A percentile compares a stretch with the other conserved stretches of the same genome.
Evolutionary conservation across 2,888 invertebrate genomes (phyloP).

Genomic region (Clunio marinus): DNA sequence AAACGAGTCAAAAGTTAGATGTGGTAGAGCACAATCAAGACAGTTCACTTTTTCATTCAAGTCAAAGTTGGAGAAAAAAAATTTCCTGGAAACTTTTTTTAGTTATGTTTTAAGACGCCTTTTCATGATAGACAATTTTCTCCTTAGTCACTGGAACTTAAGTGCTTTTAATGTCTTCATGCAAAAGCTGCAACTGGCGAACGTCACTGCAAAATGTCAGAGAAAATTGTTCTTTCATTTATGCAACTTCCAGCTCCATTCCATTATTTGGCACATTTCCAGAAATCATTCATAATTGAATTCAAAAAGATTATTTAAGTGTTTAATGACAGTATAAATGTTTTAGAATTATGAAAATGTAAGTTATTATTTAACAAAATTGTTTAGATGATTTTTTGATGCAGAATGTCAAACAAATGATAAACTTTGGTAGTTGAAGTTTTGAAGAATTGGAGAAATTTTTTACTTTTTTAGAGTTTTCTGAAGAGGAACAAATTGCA

Average conservation of each 20-base stretch:
- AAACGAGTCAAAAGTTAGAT: slow-evolving; percentile 10
- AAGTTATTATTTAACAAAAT: too few relatives aligned
- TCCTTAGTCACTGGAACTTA: neutral
- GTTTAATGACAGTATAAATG: too few relatives aligned
- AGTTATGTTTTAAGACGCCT: slow-evolving; percentile 25
- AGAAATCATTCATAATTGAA: slow-evolving; percentile 28
- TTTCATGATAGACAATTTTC: slow-evolving; percentile 24
- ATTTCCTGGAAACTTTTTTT: slow-evolving; percentile 12
- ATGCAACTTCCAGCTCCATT: too few relatives aligned
- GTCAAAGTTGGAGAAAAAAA: neutral
- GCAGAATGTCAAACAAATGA: too few relatives aligned
- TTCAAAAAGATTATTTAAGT: slow-evolving; percentile 25
- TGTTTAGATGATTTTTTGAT: neutral
- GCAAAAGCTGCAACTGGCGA: neutral
- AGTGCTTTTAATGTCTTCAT: neutral
- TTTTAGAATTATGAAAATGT: too few relatives aligned
- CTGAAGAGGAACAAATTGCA: too few relatives aligned
- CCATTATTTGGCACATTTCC: neutral
- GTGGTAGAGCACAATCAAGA: slow-evolving; percentile 19
- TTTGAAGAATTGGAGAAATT: too few relatives aligned
- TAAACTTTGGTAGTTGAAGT: too few relatives aligned
- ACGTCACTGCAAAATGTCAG: neutral
- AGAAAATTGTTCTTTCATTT: neutral
- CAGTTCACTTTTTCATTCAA: neutral
- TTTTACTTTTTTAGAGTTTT: too few relatives aligned